These are phyloP conservation scores for Gasteruption jaculator DNA, from an alignment of 2,888 invertebrate genomes.

Conservation along the genomic window DNA sequence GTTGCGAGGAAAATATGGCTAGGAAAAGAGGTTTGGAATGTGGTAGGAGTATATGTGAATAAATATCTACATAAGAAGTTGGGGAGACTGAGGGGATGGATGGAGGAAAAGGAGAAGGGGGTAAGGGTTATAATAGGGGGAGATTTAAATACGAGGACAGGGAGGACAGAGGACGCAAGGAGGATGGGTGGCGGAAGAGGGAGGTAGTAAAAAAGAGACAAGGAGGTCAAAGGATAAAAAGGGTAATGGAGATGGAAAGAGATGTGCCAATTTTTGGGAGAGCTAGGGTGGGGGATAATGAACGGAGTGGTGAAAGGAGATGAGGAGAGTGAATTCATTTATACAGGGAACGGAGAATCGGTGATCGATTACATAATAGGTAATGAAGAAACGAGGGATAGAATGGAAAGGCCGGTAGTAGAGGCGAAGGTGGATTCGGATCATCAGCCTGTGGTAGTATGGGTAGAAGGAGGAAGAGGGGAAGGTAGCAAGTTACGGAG, in stretches of 20 bases:
- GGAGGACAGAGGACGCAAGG: too few relatives aligned
- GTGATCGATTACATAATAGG: slow-evolving; percentile 11
- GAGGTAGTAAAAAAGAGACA: too few relatives aligned
- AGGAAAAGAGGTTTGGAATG: too few relatives aligned
- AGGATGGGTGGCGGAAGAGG: too few relatives aligned
- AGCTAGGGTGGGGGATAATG: slow-evolving; percentile 13
- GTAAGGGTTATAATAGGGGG: too few relatives aligned
- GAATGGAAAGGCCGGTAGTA: not conserved
- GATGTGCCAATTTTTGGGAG: not conserved
- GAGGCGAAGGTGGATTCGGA: slow-evolving; percentile 7
- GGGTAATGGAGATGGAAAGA: slow-evolving; percentile 8
- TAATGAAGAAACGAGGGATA: not conserved
- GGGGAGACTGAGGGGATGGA: too few relatives aligned
- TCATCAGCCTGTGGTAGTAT: slow-evolving; percentile 2
- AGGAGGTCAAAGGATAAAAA: slow-evolving; percentile 13
- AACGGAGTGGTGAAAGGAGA: slow-evolving; percentile 14
- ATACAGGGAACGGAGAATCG: slow-evolving; percentile 5
- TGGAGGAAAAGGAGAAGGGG: too few relatives aligned
- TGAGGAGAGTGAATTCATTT: slow-evolving; percentile 12
- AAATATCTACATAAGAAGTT: too few relatives aligned
- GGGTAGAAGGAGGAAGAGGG: too few relatives aligned
- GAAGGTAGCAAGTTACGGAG: too few relatives aligned
- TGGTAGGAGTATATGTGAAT: too few relatives aligned
- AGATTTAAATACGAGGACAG: too few relatives aligned
- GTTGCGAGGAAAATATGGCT: not conserved